Evolutionary conservation across 2,888 invertebrate species (phyloP).

Genomic region (Diaperis boleti): DNA sequence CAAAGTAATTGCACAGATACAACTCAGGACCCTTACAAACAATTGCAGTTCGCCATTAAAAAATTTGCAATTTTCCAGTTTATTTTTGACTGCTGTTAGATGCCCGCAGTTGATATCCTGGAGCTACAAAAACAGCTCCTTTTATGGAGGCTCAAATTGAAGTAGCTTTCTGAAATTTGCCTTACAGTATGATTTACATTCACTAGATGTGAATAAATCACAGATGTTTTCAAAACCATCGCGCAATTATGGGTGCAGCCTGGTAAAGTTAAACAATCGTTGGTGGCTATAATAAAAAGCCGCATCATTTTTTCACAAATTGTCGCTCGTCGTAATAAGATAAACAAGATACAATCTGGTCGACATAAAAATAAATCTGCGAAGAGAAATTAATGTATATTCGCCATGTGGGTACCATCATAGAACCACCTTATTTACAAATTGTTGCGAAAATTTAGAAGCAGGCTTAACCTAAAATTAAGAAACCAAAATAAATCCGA

Average conservation of each 20-base stretch:
- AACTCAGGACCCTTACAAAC: constrained; percentile 13
- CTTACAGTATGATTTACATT: constrained; percentile 23
- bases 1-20: constrained; percentile 34
- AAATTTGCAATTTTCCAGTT: constrained; percentile 9
- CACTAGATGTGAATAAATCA: constrained; percentile 15
- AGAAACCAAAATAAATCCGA: constrained; percentile 25
- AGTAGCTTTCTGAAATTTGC: constrained; percentile 21
- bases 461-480: constrained; percentile 18
- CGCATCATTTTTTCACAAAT: not conserved
- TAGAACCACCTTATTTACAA: constrained; percentile 23
- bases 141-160: constrained; percentile 36
- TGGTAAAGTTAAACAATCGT: constrained; percentile 6
- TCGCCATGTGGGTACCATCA: constrained; percentile 34
- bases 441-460: constrained; percentile 22
- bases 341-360: constrained; percentile 6
- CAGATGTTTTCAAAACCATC: constrained; percentile 11
- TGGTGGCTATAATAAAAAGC: no score
- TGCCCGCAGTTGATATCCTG: constrained; percentile 24
- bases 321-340: not conserved
- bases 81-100: constrained; percentile 5
- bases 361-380: constrained; percentile 22
- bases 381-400: constrained; percentile 17
- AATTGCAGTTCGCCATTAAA: not conserved
- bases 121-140: constrained; percentile 41
- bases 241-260: constrained; percentile 8